These are phyloP conservation scores for Gryllus bimaculatus DNA, from an alignment of 1,140 invertebrate genomes.

Conservation along the genomic window DNA sequence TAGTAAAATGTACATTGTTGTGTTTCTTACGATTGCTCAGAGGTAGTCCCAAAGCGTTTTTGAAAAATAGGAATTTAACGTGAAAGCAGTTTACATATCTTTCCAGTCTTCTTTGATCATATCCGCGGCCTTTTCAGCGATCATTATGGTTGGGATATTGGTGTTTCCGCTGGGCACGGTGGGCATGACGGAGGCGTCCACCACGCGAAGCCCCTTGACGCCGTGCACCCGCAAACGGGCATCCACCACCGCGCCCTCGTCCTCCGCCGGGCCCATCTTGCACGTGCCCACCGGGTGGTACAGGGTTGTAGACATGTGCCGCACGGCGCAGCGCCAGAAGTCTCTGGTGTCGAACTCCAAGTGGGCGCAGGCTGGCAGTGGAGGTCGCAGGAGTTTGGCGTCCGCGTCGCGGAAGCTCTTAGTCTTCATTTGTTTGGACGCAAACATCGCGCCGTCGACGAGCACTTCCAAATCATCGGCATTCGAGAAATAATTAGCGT, in stretches of 20 bases:
- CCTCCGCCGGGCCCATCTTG: slow-evolving; percentile 18
- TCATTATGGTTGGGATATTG: no score
- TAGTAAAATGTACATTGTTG: no score
- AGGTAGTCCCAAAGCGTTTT: no score
- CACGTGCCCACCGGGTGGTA: slow-evolving; percentile 21
- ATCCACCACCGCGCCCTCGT: slow-evolving; percentile 15
- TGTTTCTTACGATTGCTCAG: no score
- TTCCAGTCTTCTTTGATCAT: no score
- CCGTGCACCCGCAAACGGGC: slow-evolving; percentile 19
- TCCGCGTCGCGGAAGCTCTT: slow-evolving; percentile 30
- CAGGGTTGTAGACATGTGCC: slow-evolving; percentile 30
- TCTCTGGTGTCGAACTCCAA: slow-evolving; percentile 40
- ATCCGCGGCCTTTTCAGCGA: no score
- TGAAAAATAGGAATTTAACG: no score
- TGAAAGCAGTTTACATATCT: no score
- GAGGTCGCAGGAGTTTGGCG: slow-evolving; percentile 26
- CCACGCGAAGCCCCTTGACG: neutral
- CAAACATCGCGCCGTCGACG: slow-evolving; percentile 23
- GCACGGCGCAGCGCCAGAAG: slow-evolving; percentile 55
- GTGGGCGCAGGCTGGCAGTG: slow-evolving; percentile 36
- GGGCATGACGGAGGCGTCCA: no score
- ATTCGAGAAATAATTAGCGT: slow-evolving; percentile 18
- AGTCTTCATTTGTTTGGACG: slow-evolving; percentile 32
- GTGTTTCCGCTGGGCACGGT: no score
- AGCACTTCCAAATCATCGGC: slow-evolving; percentile 26